Conservation (phyloP, 2,888 invertebrate species). For the Andrena flavipes region DNA sequence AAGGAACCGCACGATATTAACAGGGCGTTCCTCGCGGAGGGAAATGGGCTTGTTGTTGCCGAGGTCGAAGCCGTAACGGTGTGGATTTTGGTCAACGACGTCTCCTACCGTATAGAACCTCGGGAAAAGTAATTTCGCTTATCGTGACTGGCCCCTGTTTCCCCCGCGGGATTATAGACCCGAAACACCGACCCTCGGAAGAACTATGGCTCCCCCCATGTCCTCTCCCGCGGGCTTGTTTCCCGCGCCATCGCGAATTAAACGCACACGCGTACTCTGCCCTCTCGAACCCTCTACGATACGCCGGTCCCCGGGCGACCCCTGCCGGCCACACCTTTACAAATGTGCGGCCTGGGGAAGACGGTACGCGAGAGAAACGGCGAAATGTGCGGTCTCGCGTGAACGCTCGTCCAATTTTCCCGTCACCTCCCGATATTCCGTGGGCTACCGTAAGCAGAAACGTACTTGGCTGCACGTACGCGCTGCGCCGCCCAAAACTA, state of each 20-base stretch:
- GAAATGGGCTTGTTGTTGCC: constrained; percentile 34
- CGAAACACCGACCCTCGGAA: background rate
- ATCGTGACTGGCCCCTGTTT: constrained; percentile 9
- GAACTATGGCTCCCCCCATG: background rate
- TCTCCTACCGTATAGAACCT: background rate
- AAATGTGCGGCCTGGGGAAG: background rate
- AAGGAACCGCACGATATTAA: constrained; percentile 45
- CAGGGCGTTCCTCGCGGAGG: constrained; percentile 26
- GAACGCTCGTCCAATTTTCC: constrained; percentile 7
- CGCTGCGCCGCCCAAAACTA: too few relatives aligned
- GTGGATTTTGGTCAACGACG: constrained; percentile 27
- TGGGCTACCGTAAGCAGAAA: background rate
- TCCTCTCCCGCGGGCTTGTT: constrained; percentile 9
- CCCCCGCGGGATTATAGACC: constrained; percentile 23
- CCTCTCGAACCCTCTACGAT: background rate
- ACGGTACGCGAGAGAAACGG: background rate
- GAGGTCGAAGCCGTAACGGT: background rate
- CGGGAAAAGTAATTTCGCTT: constrained; percentile 31
- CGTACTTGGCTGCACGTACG: constrained; percentile 11
- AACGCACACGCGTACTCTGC: background rate
- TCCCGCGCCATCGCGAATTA: background rate
- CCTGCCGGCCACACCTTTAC: constrained; percentile 13
- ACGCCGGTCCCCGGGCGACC: too few relatives aligned
- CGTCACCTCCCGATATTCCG: background rate
- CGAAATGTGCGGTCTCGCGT: constrained; percentile 7